Conservation (phyloP, 1,140 invertebrate species). For the Ridgeia piscesae region DNA sequence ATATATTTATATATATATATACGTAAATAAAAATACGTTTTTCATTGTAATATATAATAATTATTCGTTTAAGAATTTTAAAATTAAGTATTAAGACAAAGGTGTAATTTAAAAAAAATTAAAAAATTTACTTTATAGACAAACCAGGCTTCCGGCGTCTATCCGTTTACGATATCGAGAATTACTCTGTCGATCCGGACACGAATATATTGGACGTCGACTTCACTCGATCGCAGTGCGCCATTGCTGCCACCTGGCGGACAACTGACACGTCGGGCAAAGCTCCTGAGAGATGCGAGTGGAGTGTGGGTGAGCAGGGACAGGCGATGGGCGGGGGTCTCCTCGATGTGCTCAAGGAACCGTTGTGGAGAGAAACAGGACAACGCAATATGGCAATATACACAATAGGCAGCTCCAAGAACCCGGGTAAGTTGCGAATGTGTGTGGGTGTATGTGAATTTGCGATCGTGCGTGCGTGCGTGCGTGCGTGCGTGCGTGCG, state of each 20-base stretch:
- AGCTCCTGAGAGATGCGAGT: not conserved
- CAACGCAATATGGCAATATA: not conserved
- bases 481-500: too few species aligned
- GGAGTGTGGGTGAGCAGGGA: not conserved
- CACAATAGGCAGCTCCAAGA: not conserved
- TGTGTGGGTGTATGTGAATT: not conserved
- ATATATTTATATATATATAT: too few species aligned
- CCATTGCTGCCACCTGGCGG: not conserved
- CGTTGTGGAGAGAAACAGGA: not conserved
- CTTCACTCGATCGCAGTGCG: not conserved
- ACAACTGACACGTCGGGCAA: not conserved
- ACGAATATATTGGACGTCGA: not conserved
- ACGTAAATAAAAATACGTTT: too few species aligned
- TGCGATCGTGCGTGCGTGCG: too few species aligned
- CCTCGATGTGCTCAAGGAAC: not conserved
- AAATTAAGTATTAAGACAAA: not conserved
- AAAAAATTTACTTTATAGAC: not conserved
- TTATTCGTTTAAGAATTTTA: not conserved
- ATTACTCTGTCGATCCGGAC: not conserved
- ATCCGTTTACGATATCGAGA: not conserved
- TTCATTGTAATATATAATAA: too few species aligned
- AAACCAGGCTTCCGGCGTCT: not conserved
- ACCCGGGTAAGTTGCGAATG: not conserved
- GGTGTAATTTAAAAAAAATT: too few species aligned
- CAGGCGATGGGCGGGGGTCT: not conserved